Evolutionary conservation across 2,888 invertebrate species (phyloP), one percentile per base, ranked within the genome.

Genomic region (Lepidocyrtoides sp.): DNA sequence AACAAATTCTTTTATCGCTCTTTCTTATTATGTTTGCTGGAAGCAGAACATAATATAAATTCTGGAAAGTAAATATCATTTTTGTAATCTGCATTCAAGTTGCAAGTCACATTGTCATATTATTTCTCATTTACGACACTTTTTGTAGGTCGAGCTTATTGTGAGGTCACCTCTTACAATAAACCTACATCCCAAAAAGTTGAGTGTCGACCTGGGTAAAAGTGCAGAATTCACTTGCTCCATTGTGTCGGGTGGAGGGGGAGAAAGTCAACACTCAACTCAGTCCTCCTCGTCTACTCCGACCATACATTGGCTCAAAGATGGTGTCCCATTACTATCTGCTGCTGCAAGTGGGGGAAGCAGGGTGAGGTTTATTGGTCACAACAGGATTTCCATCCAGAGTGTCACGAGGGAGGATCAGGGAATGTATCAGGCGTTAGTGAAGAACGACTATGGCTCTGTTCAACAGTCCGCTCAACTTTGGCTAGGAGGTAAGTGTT

Each of bases 181-280:
- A 91, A 95, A 95, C 94, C 96, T 97, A 93, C 96, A 96, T 32
- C 97, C 97, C 32, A 96, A 96, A 54, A 95, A 97, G 91, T 95
- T 97, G 75, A 97, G 97, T 93, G 97, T 97, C 44, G 97, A 97
- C 95, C 96, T 97, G 95, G 97, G 96, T 8, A 97, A 97, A 77
- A 96, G 96, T 91, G 97, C 97, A 0, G 97, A 97, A 94, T 97
- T 97, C 95, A 96, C 96, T 95, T 97, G 97, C 95, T 94, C 95
- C 8, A 75, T 89, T 51, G 94, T 95, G 17, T 93, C 93, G 36
- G 95, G 95, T 32, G 89, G 82, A 12, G 48, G 26, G 10, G 69
- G 32, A 20, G 94, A 95, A 88, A 41, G 91, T 23, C 79, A 84
- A 26, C 85, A 81, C 12, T 54, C 69, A 5, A 17, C 93, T 29